Percentiles rank a stretch among this genome's conserved stretches.
Conservation (phyloP, 2,888 invertebrate genomes). For the Drosophila peninsularis region DNA sequence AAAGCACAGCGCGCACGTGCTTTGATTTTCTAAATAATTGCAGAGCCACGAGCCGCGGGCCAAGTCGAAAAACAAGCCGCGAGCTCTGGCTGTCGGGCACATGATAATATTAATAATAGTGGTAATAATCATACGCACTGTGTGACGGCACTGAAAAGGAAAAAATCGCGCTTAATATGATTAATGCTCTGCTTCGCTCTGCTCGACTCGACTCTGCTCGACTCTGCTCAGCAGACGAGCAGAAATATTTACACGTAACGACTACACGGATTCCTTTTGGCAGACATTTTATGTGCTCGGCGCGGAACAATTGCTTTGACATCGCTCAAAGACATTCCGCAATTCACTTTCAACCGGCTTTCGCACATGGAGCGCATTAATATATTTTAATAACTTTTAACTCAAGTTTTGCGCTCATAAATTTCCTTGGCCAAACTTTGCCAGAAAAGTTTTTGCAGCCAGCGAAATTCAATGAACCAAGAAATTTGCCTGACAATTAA, state of each 20-base stretch:
- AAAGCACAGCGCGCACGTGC: constrained; percentile 76
- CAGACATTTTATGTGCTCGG: constrained; percentile 33
- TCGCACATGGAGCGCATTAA: constrained; percentile 1
- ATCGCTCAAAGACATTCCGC: constrained; percentile 27
- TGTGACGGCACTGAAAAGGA: constrained; percentile 56
- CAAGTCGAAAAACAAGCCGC: constrained; percentile 39
- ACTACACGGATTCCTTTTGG: constrained; percentile 30
- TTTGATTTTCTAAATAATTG: constrained; percentile 77
- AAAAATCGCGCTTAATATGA: constrained; percentile 65
- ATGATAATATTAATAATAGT: constrained; percentile 79
- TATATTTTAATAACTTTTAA: constrained; percentile 7
- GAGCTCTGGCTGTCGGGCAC: constrained; percentile 51
- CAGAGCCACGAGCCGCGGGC: constrained; percentile 50
- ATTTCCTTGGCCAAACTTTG: constrained; percentile 14
- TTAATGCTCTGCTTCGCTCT: constrained; percentile 63
- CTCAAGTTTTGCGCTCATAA: background rate
- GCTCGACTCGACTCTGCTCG: no score
- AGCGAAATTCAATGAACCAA: constrained; percentile 67
- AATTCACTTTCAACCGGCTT: constrained; percentile 26
- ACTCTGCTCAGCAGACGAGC: constrained; percentile 46
- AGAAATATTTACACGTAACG: constrained; percentile 72
- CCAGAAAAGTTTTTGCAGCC: constrained; percentile 46
- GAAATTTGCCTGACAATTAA: constrained; percentile 72
- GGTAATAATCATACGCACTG: constrained; percentile 79
- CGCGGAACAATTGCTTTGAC: constrained; percentile 25